Base-by-base conservation (phyloP, 2,113 vertebrate genomes). In the Rattus rattus region DNA sequence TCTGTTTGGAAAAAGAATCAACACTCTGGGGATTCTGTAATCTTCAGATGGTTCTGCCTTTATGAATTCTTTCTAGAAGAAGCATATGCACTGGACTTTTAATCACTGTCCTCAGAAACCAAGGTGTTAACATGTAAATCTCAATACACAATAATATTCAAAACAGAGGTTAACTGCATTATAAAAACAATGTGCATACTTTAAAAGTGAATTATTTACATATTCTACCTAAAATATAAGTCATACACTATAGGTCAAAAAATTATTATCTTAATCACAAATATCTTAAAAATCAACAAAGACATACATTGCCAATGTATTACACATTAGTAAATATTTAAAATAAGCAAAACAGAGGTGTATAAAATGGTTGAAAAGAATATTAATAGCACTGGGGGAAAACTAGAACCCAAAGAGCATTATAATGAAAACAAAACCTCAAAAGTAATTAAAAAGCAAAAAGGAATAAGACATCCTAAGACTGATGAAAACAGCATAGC, bases 61-160 rank as follows among this genome's bases (percentile, higher is more conserved):
- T 59, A 73, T 88, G 54, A 89, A n/a, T 36, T 75, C 49, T 33
- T 30, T 97, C 92, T 65, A 10, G 39, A 79, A 94, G 91, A 96
- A 43, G 87, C 16, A 59, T 4, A 72, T 36, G 8, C 8, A 33
- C 19, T 36, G 90, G 47, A 79, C 4, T 90, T 92, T 63, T 87
- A 39, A 83, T 84, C 6, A 19, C 36, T 83, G 12, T 61, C 39
- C 14, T 95, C 49, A 91, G 76, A 39, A 79, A 30, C 8, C 67
- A 92, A 43, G n/a, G 4, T 84, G 28, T 3, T 54, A 47, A 33
- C 12, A n/a, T 16, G 75, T 49, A 26, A 91, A 61, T 20, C n/a
- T 72, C 49, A 92, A 59, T 20, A 47, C 36, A 33, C 2, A 63
- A 69, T 65, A 54, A 9, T 36, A 67, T 65, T 94, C 17, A 91